Conservation (phyloP, 2,888 invertebrate genomes). For the Camptogramma bilineatum region DNA sequence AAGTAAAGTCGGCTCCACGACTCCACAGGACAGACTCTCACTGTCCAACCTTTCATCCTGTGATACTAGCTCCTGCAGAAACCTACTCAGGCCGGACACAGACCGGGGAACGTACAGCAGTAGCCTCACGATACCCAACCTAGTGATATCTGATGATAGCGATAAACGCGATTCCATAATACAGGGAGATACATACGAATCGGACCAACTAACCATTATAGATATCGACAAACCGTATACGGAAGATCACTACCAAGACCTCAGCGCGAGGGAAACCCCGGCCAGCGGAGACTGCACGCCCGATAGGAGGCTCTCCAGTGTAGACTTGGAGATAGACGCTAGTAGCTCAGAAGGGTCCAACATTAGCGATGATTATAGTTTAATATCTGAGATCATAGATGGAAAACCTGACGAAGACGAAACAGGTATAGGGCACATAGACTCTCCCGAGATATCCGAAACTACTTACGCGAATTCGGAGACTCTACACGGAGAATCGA, state of each 20-base stretch:
- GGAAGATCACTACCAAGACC: constrained; percentile 76
- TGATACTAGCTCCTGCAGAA: constrained; percentile 80
- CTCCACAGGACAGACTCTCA: constrained; percentile 72
- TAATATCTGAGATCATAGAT: constrained; percentile 88
- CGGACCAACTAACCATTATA: constrained; percentile 88
- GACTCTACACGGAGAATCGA: constrained; percentile 90
- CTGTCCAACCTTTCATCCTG: constrained; percentile 78
- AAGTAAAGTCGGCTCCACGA: constrained; percentile 65
- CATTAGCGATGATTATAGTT: constrained; percentile 90
- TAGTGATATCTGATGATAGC: constrained; percentile 80
- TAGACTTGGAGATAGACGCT: constrained; percentile 81
- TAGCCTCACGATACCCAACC: constrained; percentile 80
- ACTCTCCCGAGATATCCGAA: constrained; percentile 93
- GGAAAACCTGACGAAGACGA: constrained; percentile 79
- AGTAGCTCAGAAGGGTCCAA: constrained; percentile 87
- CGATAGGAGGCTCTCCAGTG: constrained; percentile 73
- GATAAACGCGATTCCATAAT: constrained; percentile 75
- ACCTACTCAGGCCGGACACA: constrained; percentile 68
- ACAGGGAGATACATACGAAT: constrained; percentile 84
- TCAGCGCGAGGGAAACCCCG: constrained; percentile 66
- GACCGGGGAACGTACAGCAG: constrained; percentile 72
- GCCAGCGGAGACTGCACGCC: constrained; percentile 75
- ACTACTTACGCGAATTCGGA: constrained; percentile 89
- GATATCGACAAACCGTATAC: constrained; percentile 86
- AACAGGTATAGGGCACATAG: constrained; percentile 89